A percentile compares a stretch with the other conserved stretches of the same genome.
phyloP scores from a whole-genome alignment of 2,888 invertebrate species.

The Apamea anceps region DNA sequence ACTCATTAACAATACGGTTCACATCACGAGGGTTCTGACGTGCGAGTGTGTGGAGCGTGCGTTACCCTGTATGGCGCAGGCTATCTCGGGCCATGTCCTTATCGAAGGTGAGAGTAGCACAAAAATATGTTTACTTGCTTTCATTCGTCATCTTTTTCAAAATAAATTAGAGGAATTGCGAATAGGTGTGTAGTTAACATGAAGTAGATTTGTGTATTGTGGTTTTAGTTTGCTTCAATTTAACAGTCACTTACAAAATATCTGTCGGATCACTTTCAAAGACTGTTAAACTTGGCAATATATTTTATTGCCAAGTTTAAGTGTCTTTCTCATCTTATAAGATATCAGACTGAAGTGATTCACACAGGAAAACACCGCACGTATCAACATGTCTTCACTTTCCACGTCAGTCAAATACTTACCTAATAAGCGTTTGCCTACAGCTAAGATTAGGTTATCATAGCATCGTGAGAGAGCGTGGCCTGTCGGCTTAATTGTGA shows the following conservation, averaged over 20 bases:
- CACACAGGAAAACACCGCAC: conserved; percentile 45
- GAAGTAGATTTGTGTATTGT: background rate
- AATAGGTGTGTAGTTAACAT: background rate
- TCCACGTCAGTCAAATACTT: conserved; percentile 14
- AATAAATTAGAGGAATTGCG: background rate
- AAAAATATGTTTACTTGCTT: background rate
- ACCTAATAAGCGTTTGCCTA: background rate
- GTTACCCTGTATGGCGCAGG: conserved; percentile 27
- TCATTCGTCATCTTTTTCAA: background rate
- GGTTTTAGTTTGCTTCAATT: background rate
- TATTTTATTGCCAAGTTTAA: background rate
- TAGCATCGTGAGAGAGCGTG: background rate
- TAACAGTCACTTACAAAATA: conserved; percentile 6
- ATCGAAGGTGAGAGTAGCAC: conserved; percentile 3
- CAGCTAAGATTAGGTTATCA: conserved; percentile 45
- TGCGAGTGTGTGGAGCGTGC: background rate
- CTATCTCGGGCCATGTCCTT: background rate
- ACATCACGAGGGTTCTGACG: conserved; percentile 58
- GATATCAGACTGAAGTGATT: conserved; percentile 31
- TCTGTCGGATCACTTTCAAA: conserved; percentile 1
- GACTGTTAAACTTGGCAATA: conserved; percentile 1
- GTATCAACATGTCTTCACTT: background rate
- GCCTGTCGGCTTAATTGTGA: conserved; percentile 2
- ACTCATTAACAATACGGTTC: conserved; percentile 54
- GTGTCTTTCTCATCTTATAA: conserved; percentile 1